A percentile compares a stretch with the other conserved stretches of the same genome.
Evolutionary conservation across 2,797 vertebrate species (phyloP).

Genomic region (Poeciliopsis infans): DNA sequence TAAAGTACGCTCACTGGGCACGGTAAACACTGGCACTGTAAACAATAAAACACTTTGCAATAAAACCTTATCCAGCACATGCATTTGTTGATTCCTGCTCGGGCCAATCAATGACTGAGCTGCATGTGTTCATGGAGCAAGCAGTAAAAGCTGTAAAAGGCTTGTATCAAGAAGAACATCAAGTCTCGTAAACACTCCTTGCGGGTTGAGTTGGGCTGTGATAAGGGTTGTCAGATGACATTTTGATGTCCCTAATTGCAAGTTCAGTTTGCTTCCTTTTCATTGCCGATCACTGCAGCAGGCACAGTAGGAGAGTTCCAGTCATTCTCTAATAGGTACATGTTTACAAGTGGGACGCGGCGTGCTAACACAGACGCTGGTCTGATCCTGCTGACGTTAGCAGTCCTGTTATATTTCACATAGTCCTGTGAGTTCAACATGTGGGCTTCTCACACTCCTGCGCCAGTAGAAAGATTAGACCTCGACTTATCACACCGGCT

Average conservation of each 20-base stretch:
- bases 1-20: not conserved
- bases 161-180: slow-evolving; percentile 38
- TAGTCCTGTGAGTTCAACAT: slow-evolving; percentile 41
- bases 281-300: not conserved
- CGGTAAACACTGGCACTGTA: not conserved
- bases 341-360: slow-evolving; percentile 9
- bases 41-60: slow-evolving; percentile 12
- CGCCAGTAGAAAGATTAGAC: slow-evolving; percentile 24
- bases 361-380: slow-evolving; percentile 6
- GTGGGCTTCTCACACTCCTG: slow-evolving; percentile 32
- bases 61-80: slow-evolving; percentile 21
- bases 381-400: slow-evolving; percentile 47
- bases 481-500: slow-evolving; percentile 41
- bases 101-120: slow-evolving; percentile 30
- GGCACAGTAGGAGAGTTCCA: slow-evolving; percentile 6
- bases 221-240: slow-evolving; percentile 17
- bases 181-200: slow-evolving; percentile 39
- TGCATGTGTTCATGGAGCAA: slow-evolving; percentile 20
- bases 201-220: not conserved
- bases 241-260: slow-evolving; percentile 3
- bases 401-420: slow-evolving; percentile 43
- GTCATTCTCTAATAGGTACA: slow-evolving; percentile 23
- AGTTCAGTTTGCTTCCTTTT: not conserved
- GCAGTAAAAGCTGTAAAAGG: slow-evolving; percentile 26
- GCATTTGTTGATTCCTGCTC: slow-evolving; percentile 14